These are phyloP conservation scores for Neoitamus cyanurus DNA, from an alignment of 2,888 invertebrate species.

Conservation along the genomic window DNA sequence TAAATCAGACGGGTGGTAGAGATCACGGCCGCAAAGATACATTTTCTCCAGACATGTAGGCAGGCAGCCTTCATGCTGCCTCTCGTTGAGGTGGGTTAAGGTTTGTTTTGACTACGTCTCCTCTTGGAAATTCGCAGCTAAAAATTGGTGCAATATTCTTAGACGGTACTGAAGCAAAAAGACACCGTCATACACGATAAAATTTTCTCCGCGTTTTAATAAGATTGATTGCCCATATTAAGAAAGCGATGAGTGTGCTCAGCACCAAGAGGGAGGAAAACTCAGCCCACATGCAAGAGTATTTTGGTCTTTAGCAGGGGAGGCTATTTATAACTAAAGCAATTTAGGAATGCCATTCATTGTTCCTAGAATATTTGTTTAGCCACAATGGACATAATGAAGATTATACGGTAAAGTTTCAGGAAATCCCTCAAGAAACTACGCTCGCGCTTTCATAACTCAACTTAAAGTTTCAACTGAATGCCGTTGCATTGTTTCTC, in stretches of 20 bases:
- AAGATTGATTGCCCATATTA: constrained; percentile 38
- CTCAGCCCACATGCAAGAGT: neutral
- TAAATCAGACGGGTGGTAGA: constrained; percentile 45
- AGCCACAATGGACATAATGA: neutral
- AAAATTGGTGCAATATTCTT: constrained; percentile 42
- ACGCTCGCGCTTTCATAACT: neutral
- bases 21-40: constrained; percentile 40
- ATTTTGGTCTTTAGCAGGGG: neutral
- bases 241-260: constrained; percentile 17
- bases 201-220: constrained; percentile 37
- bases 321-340: neutral
- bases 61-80: constrained; percentile 32
- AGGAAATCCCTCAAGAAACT: neutral
- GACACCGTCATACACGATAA: constrained; percentile 36
- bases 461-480: no score
- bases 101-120: constrained; percentile 41
- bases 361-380: neutral
- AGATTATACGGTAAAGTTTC: neutral
- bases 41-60: constrained; percentile 39
- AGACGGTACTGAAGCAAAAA: neutral
- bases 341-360: neutral
- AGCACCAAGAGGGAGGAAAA: neutral
- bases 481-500: no score
- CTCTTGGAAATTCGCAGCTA: constrained; percentile 10
- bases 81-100: constrained; percentile 43